Percentiles rank a stretch among this genome's conserved stretches.
Conservation (phyloP, 1,140 invertebrate genomes). For the Drosophila rufa region DNA sequence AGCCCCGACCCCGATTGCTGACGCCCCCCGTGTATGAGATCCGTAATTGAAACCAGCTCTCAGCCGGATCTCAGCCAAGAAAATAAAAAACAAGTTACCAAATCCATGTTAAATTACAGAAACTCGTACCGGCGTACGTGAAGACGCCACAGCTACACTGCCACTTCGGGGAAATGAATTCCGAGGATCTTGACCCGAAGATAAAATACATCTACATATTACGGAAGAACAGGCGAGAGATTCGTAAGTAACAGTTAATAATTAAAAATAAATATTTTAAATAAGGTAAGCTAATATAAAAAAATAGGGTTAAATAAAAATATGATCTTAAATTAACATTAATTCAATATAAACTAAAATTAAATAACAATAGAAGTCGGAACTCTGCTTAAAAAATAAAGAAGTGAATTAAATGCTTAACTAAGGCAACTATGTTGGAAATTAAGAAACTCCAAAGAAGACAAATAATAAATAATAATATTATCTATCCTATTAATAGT, state of each 20-base stretch:
- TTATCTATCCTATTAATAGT: too few relatives aligned
- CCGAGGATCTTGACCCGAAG: constrained; percentile 85
- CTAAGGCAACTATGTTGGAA: too few relatives aligned
- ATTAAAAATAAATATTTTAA: background rate
- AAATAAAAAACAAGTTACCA: background rate
- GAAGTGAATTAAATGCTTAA: too few relatives aligned
- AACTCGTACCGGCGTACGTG: constrained; percentile 84
- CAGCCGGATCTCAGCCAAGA: background rate
- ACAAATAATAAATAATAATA: too few relatives aligned
- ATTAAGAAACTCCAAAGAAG: too few relatives aligned
- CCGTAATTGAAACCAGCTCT: constrained; percentile 19
- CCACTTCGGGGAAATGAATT: constrained; percentile 88
- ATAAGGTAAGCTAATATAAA: background rate
- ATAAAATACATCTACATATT: constrained; percentile 89
- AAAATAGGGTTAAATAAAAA: background rate
- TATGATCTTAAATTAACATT: background rate
- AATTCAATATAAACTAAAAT: background rate
- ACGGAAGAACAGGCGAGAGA: constrained; percentile 87
- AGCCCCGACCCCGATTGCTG: constrained; percentile 1
- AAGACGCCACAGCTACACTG: constrained; percentile 89
- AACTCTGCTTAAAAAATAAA: too few relatives aligned
- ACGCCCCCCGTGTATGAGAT: background rate
- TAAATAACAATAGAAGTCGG: background rate
- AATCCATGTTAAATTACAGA: constrained; percentile 52
- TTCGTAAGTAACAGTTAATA: constrained; percentile 66